Conservation (phyloP, 2,888 invertebrate genomes). For the Cheilosia soror region DNA sequence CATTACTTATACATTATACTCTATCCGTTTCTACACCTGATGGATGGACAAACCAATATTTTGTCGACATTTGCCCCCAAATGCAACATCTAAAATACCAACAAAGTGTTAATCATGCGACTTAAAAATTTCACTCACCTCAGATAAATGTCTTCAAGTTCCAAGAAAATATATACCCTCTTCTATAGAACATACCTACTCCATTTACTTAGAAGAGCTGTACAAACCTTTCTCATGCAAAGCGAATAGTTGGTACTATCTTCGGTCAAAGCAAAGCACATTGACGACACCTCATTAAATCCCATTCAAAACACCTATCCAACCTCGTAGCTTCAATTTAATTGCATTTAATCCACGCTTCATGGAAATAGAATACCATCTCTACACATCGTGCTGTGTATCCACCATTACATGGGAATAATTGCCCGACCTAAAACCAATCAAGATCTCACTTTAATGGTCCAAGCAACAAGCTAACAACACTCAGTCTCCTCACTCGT, state of each 20-base stretch:
- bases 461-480: slow-evolving; percentile 35
- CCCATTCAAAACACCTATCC: slow-evolving; percentile 47
- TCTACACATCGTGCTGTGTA: slow-evolving; percentile 13
- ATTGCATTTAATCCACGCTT: slow-evolving; percentile 67
- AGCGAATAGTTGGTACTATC: slow-evolving; percentile 33
- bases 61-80: no score
- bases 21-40: no score
- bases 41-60: no score
- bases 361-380: slow-evolving; percentile 60
- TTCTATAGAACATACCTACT: background rate
- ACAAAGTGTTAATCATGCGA: background rate
- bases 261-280: slow-evolving; percentile 25
- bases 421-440: slow-evolving; percentile 67
- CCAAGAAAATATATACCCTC: slow-evolving; percentile 1
- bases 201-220: slow-evolving; percentile 35
- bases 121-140: background rate
- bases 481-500: slow-evolving; percentile 29
- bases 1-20: no score
- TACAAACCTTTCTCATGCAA: slow-evolving; percentile 47
- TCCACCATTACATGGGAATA: slow-evolving; percentile 20
- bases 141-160: background rate
- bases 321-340: slow-evolving; percentile 66
- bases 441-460: slow-evolving; percentile 72
- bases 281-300: slow-evolving; percentile 68
- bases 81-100: background rate